These are phyloP conservation scores for Rhinichthys klamathensis DNA, from an alignment of 2,113 vertebrate genomes.

Conservation along the genomic window DNA sequence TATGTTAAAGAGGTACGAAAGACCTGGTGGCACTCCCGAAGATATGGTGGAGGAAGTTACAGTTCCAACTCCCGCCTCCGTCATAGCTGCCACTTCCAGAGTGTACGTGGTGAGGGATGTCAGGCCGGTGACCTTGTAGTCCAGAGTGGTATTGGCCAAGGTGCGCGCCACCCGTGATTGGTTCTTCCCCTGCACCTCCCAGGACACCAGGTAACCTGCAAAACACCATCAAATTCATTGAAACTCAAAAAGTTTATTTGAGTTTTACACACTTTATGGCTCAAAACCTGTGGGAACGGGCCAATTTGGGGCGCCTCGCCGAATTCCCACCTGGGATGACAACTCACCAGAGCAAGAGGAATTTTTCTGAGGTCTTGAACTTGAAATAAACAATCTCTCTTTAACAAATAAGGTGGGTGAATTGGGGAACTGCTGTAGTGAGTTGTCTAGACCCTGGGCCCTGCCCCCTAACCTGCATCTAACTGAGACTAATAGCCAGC, in stretches of 20 bases:
- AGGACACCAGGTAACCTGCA: slow-evolving; percentile 88
- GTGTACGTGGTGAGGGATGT: slow-evolving; percentile 89
- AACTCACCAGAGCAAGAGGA: not conserved
- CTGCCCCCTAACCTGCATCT: slow-evolving; percentile 60
- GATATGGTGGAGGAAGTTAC: slow-evolving; percentile 89
- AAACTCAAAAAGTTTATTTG: slow-evolving; percentile 3
- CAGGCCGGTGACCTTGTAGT: slow-evolving; percentile 87
- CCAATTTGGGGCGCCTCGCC: not conserved
- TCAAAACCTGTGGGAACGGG: not conserved
- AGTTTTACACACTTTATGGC: slow-evolving; percentile 9
- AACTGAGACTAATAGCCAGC: slow-evolving; percentile 77
- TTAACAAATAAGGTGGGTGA: slow-evolving; percentile 57
- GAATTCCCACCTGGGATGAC: slow-evolving; percentile 39
- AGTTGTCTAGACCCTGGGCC: slow-evolving; percentile 54
- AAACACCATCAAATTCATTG: slow-evolving; percentile 50
- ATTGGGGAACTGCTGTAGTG: slow-evolving; percentile 54
- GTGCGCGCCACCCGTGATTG: slow-evolving; percentile 76
- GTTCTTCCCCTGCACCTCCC: slow-evolving; percentile 85
- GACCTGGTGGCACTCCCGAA: slow-evolving; percentile 95
- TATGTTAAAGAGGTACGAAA: slow-evolving; percentile 35
- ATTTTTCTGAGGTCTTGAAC: slow-evolving; percentile 29
- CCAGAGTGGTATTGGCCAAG: slow-evolving; percentile 83
- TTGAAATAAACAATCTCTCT: slow-evolving; percentile 50
- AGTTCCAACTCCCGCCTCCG: slow-evolving; percentile 79
- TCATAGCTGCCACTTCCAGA: slow-evolving; percentile 87